These are phyloP conservation scores for Pocillopora damicornis DNA, from an alignment of 64 coral and sea anemone species.

Conservation along the genomic window DNA sequence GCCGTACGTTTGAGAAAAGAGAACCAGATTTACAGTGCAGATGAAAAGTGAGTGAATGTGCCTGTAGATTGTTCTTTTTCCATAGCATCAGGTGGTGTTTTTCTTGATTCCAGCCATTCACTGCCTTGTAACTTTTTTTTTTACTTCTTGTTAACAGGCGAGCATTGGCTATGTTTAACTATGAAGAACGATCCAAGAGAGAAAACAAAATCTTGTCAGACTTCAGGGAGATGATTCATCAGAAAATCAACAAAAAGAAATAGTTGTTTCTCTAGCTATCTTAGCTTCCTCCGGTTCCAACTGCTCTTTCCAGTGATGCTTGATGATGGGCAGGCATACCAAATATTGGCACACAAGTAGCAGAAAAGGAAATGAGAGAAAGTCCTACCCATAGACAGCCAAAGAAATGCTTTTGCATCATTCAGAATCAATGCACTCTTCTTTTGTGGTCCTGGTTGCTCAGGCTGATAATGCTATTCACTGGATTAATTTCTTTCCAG, in stretches of 20 bases:
- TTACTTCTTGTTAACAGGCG: conserved; percentile 63
- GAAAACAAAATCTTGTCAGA: conserved; percentile 98
- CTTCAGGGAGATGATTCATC: conserved; percentile 97
- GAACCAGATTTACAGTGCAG: conserved; percentile 99
- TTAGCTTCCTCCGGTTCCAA: background rate
- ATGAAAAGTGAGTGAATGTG: conserved; percentile 87
- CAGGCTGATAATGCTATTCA: no score
- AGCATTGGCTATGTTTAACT: conserved; percentile 99
- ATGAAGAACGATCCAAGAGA: conserved; percentile 97
- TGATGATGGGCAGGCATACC: no score
- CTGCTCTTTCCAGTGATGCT: background rate
- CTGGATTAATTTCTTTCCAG: no score
- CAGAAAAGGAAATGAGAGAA: no score
- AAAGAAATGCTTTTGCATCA: no score
- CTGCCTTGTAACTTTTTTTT: background rate
- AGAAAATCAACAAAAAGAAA: conserved; percentile 94
- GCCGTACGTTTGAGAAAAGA: conserved; percentile 98
- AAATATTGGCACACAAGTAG: no score
- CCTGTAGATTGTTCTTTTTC: no score
- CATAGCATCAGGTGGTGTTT: no score
- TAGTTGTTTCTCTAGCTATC: background rate
- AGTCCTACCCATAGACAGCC: no score
- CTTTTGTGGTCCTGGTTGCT: no score
- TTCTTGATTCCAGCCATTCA: no score
- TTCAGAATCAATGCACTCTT: no score